Base-by-base conservation (phyloP, 2,113 vertebrate genomes). In the Leptocoma aspasia region DNA sequence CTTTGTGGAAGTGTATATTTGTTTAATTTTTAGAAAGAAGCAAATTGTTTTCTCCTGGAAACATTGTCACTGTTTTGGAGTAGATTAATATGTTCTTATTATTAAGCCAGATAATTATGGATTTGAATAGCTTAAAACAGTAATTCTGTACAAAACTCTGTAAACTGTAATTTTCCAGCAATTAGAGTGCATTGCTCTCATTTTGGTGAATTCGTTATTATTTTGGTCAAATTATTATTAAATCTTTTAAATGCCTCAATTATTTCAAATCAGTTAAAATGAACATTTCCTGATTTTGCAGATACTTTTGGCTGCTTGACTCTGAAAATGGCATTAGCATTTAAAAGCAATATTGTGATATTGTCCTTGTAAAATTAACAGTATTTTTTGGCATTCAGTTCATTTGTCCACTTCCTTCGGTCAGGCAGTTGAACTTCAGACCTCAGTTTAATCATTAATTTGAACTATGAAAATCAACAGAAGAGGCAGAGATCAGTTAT, bases 111-210 rank as follows among this genome's bases (percentile, higher is more conserved):
- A 83, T 57, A 78, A 90, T 92, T 80, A 82, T 41, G 27, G n/a
- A 50, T 82, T 95, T 90, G 42, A 94, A 76, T 63, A 59, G n/a
- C 73, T 92, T 71, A 59, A 82, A 60, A 85, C 65, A 35, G 76
- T 54, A 92, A 76, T 79, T 85, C 70, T 15, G 2, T 76, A 65
- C 37, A 91, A 76, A 81, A 61, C 56, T 92, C 26, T 53, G 52
- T 86, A 95, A 90, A 92, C 77, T 86, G 65, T 95, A 93, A 93
- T 96, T 96, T 95, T 53, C 66, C 39, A 81, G 70, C 80, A 94
- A 92, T 92, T 88, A 86, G n/a, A 81, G 42, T 83, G 47, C 52
- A 86, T 66, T 92, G 35, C 63, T 92, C 53, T 92, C 37, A 79
- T 75, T 90, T 90, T 87, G 54, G 35, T 76, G 79, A 47, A 81